A percentile compares a stretch with the other conserved stretches of the same genome.
Conservation (phyloP, 1,140 invertebrate genomes). For the Microplitis demolitor region DNA sequence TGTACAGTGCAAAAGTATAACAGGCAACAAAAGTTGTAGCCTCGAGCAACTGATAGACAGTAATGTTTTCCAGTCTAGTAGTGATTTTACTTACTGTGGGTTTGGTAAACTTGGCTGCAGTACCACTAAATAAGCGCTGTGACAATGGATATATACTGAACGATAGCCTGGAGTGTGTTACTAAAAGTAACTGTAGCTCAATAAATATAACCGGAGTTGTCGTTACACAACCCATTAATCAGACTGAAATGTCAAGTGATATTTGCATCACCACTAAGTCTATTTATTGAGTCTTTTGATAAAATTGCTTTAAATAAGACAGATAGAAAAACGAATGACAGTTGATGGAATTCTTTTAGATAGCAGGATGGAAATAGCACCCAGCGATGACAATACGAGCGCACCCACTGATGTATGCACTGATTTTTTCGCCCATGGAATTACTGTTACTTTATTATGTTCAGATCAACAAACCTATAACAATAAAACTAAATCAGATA, state of each 20-base stretch:
- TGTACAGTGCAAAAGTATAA: background rate
- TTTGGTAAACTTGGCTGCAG: slow-evolving; percentile 8
- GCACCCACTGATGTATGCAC: no score
- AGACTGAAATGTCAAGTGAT: slow-evolving; percentile 17
- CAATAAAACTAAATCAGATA: no score
- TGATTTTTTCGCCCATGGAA: no score
- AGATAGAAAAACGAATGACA: background rate
- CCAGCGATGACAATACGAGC: no score
- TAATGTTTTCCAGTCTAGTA: slow-evolving; percentile 24
- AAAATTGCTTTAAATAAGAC: no score
- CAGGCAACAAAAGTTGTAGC: background rate
- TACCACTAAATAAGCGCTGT: slow-evolving; percentile 34
- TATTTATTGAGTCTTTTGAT: background rate
- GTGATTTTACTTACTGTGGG: slow-evolving; percentile 17
- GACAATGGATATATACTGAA: slow-evolving; percentile 32
- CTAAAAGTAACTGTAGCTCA: background rate
- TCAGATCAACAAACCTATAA: no score
- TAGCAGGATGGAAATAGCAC: no score
- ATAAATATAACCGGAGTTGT: slow-evolving; percentile 2
- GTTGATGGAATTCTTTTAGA: background rate
- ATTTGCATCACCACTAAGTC: background rate
- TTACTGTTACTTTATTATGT: no score
- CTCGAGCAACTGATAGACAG: background rate
- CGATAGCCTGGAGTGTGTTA: slow-evolving; percentile 27
- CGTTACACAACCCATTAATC: slow-evolving; percentile 25